These are phyloP conservation scores for Saccopteryx bilineata DNA, from an alignment of 2,113 vertebrate species.

Conservation along the genomic window DNA sequence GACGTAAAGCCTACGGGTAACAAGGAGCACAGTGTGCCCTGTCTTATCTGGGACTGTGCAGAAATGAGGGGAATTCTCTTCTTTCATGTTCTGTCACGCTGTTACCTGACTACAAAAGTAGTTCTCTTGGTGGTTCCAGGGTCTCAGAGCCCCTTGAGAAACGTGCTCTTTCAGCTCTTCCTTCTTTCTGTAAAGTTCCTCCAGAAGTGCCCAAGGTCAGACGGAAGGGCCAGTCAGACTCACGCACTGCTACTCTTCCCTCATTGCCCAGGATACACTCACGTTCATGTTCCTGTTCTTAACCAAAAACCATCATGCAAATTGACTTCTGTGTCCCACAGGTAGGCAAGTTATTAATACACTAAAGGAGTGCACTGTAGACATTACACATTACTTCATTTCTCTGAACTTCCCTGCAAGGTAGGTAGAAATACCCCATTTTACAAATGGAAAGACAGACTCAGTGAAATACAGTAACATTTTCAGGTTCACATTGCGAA, in stretches of 20 bases:
- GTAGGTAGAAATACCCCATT: background rate
- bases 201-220: background rate
- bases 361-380: background rate
- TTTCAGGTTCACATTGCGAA: background rate
- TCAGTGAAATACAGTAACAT: background rate
- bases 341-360: background rate
- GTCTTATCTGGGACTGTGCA: background rate
- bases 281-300: background rate
- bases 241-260: background rate
- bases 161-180: background rate
- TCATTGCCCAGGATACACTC: background rate
- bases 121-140: background rate
- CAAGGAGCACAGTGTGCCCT: background rate
- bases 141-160: constrained; percentile 34
- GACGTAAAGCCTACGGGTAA: background rate
- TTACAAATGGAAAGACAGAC: background rate
- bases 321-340: background rate
- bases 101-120: background rate
- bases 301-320: background rate
- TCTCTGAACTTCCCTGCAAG: background rate
- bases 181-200: background rate
- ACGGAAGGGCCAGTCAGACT: background rate
- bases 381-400: background rate
- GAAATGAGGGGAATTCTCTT: background rate
- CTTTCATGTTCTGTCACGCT: background rate